Evolutionary conservation across 64 coral and sea anemone genomes (phyloP), one percentile per base, ranked within the genome.

Genomic region (Stichodactyla helianthus): DNA sequence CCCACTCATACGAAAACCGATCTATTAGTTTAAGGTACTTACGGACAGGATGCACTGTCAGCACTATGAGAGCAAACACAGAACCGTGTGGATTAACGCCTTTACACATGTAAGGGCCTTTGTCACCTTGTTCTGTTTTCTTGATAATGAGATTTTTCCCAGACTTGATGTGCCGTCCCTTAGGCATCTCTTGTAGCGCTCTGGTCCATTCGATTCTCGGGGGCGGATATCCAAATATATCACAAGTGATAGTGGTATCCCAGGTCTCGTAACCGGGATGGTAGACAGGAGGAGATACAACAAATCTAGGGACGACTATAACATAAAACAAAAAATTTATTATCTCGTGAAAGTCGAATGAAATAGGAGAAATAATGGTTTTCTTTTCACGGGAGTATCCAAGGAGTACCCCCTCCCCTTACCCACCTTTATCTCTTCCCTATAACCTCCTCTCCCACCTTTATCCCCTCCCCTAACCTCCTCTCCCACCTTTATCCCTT

Each of bases 201-300:
- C 89, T 89, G 4, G 86, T 85, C 93, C 93, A 95, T 20, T 82
- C 61, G 18, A 95, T 85, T 23, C 70, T 67, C 35, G 93, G 93
- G 5, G 76, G 11, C 0, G 93, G 93, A 82, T 61, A 95, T 1
- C 86, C 93, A 27, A 95, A 95, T 22, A 95, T 95, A 5, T 89
- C 53, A 58, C 93, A 95, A 5, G 93, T 82, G 51, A 95, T 18
- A 6, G 93, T 95, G 5, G 89, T 95, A 26, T 95, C 89, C 93
- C 93, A 95, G 13, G 57, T 86, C 54, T 91, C 86, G 35, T 91
- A 95, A 2, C 89, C 93, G 6, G 67, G 59, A 14, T 86, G 89
- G 25, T 95, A 95, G 18, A 89, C 63, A 5, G 50, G 86, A 13
- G 89, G 89, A 20, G 82, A 71, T 26, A 76, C 14, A 5, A 85